Conservation (phyloP, 2,888 invertebrate genomes). For the Tipula vernalis region DNA sequence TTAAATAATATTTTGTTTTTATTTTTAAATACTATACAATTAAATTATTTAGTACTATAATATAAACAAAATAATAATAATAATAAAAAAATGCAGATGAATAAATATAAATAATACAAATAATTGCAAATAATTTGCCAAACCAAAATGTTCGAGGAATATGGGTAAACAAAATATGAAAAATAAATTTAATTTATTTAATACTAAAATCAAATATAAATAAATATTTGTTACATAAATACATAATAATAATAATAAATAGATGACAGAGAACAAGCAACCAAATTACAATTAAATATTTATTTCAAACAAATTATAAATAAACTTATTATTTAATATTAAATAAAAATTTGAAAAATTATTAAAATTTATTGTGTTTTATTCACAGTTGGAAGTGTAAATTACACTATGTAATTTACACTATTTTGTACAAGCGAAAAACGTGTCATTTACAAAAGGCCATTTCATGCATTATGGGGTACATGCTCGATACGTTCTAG, state of each 20-base stretch:
- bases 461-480: too few species aligned
- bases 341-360: neutral
- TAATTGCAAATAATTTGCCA: constrained; percentile 4
- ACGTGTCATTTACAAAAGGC: too few species aligned
- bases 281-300: neutral
- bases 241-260: neutral
- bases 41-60: neutral
- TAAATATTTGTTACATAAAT: neutral
- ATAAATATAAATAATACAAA: neutral
- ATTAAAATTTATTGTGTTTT: neutral
- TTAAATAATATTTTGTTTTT: neutral
- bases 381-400: too few species aligned
- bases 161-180: constrained; percentile 14
- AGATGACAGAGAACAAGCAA: neutral
- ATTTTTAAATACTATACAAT: neutral
- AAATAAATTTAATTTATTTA: neutral
- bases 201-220: neutral
- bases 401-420: too few species aligned
- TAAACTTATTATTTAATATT: neutral
- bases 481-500: too few species aligned
- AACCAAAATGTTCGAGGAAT: constrained; percentile 14
- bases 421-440: too few species aligned
- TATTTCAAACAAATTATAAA: neutral
- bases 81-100: neutral
- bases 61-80: neutral